Conservation (phyloP, 2,888 invertebrate genomes). For the Chalcosyrphus nemorum region DNA sequence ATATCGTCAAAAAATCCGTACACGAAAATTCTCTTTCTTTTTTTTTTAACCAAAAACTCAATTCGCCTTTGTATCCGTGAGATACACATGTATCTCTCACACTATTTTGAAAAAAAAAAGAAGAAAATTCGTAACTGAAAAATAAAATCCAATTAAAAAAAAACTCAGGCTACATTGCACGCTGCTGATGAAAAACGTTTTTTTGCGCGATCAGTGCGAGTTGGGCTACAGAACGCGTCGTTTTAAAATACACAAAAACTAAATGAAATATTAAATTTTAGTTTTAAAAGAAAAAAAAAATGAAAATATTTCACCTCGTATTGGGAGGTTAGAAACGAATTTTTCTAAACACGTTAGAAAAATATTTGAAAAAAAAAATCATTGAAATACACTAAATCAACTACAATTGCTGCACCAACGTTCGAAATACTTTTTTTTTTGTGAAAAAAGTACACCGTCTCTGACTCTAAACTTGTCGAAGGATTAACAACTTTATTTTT, state of each 20-base stretch:
- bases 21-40: conserved; percentile 34
- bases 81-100: conserved; percentile 58
- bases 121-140: conserved; percentile 61
- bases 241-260: conserved; percentile 74
- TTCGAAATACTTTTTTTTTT: conserved; percentile 10
- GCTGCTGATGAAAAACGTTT: conserved; percentile 73
- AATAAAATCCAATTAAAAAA: conserved; percentile 61
- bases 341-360: conserved; percentile 16
- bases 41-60: conserved; percentile 21
- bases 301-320: conserved; percentile 21
- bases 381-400: neutral
- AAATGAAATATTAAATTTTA: conserved; percentile 52
- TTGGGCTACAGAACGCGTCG: conserved; percentile 82
- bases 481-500: conserved; percentile 27
- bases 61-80: conserved; percentile 46
- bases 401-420: conserved; percentile 30
- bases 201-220: conserved; percentile 82
- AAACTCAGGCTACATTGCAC: conserved; percentile 56
- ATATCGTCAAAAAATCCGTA: conserved; percentile 31
- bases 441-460: conserved; percentile 1
- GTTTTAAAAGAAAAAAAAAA: conserved; percentile 33
- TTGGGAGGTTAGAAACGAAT: conserved; percentile 49
- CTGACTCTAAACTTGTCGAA: conserved; percentile 48
- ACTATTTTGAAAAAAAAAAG: conserved; percentile 44
- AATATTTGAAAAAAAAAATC: neutral